Evolutionary conservation across 2,888 invertebrate genomes (phyloP).

Genomic region (Azorinus chamasolen): DNA sequence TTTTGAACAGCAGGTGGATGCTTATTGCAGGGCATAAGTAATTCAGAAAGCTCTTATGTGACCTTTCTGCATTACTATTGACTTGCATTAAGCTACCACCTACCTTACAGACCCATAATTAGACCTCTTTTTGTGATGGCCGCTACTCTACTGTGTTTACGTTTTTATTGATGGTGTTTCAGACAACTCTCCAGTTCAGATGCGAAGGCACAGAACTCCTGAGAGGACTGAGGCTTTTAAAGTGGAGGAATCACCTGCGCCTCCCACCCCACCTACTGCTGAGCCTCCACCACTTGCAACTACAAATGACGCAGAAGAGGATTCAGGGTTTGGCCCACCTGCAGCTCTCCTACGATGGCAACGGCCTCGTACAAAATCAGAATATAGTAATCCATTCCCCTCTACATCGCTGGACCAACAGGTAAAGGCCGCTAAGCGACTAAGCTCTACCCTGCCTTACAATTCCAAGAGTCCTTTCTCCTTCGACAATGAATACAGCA

Average conservation of each 20-base stretch:
- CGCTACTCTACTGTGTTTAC: no score
- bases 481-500: conserved; percentile 43
- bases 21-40: no score
- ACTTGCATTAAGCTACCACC: no score
- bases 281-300: conserved; percentile 54
- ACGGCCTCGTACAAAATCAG: conserved; percentile 68
- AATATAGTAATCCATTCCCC: conserved; percentile 57
- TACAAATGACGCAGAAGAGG: conserved; percentile 2
- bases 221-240: not conserved
- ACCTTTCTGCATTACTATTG: no score
- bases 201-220: conserved; percentile 6
- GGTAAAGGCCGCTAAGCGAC: conserved; percentile 56
- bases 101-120: no score
- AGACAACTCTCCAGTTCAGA: conserved; percentile 18
- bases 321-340: conserved; percentile 73
- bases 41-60: no score
- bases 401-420: conserved; percentile 33
- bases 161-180: not conserved
- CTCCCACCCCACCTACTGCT: conserved; percentile 55
- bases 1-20: no score
- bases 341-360: conserved; percentile 80
- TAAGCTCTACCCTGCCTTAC: conserved; percentile 64
- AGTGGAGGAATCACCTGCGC: conserved; percentile 43
- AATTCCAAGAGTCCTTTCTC: conserved; percentile 30
- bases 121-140: no score